These are phyloP conservation scores for Atlantisia rogersi DNA, from an alignment of 2,113 vertebrate genomes.

Conservation along the genomic window DNA sequence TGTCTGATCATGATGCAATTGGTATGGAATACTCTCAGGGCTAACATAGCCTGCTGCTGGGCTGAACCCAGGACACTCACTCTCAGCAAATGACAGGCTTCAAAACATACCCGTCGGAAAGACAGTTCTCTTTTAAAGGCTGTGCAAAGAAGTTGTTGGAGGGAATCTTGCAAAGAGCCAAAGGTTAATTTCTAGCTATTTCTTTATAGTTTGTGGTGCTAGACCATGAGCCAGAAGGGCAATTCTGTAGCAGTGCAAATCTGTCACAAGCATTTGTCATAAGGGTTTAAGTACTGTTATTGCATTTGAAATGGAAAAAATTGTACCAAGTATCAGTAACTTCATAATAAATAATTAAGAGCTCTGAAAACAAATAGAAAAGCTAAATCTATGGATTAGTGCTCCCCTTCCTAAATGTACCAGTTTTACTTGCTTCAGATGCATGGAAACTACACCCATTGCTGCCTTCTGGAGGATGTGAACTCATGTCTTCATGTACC, in stretches of 20 bases:
- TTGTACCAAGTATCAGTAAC: not conserved
- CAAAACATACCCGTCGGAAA: not conserved
- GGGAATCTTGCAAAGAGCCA: not conserved
- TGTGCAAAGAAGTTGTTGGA: not conserved
- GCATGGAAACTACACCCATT: not conserved
- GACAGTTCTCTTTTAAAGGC: not conserved
- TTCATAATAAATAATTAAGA: not conserved
- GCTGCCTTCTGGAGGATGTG: not conserved
- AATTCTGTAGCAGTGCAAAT: not conserved
- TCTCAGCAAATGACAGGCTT: not conserved
- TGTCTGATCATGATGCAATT: too few relatives aligned
- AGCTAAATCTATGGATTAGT: not conserved
- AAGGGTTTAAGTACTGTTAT: not conserved
- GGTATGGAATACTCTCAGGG: too few relatives aligned
- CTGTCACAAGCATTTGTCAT: not conserved
- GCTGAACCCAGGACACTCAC: too few relatives aligned
- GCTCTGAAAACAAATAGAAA: not conserved
- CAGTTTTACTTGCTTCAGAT: not conserved
- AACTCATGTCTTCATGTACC: not conserved
- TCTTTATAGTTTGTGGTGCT: not conserved
- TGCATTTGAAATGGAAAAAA: not conserved
- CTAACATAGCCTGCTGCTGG: too few relatives aligned
- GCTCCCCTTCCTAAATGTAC: not conserved
- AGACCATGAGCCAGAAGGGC: not conserved
- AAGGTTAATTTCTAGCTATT: not conserved